Conservation (phyloP, 2,113 vertebrate genomes). For the Neomonachus schauinslandi region DNA sequence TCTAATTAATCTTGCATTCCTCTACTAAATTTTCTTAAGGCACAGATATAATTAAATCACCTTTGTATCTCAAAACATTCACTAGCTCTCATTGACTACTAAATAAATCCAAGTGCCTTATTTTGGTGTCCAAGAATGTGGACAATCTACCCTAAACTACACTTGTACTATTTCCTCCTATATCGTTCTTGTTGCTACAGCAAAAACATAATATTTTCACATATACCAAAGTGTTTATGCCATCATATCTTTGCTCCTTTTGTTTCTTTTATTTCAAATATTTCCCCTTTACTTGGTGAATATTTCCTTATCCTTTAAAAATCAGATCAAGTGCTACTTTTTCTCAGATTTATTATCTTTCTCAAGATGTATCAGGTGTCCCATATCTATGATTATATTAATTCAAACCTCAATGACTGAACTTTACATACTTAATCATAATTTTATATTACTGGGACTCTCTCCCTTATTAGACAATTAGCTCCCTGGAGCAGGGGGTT, state of each 20-base stretch:
- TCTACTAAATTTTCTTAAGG: slow-evolving; percentile 8
- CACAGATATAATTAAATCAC: not conserved
- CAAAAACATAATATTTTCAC: not conserved
- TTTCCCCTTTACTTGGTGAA: not conserved
- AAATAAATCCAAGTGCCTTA: not conserved
- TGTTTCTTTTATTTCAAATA: not conserved
- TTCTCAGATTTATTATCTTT: not conserved
- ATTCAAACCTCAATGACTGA: not conserved
- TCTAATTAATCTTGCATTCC: not conserved
- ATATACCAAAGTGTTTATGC: not conserved
- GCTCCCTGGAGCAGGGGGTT: not conserved
- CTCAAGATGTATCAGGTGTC: not conserved
- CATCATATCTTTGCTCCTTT: not conserved
- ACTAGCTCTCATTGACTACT: not conserved
- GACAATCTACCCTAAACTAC: not conserved
- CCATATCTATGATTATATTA: slow-evolving; percentile 5
- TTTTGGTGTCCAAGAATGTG: not conserved
- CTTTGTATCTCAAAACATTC: not conserved
- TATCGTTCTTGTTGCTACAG: not conserved
- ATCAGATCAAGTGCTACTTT: not conserved
- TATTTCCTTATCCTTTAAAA: slow-evolving; percentile 5
- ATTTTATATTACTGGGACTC: slow-evolving; percentile 34
- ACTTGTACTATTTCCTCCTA: not conserved
- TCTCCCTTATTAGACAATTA: slow-evolving; percentile 21
- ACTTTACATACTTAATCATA: slow-evolving; percentile 33